Base-by-base conservation (phyloP, 2,888 invertebrate species). In the Calameuta idolon region DNA sequence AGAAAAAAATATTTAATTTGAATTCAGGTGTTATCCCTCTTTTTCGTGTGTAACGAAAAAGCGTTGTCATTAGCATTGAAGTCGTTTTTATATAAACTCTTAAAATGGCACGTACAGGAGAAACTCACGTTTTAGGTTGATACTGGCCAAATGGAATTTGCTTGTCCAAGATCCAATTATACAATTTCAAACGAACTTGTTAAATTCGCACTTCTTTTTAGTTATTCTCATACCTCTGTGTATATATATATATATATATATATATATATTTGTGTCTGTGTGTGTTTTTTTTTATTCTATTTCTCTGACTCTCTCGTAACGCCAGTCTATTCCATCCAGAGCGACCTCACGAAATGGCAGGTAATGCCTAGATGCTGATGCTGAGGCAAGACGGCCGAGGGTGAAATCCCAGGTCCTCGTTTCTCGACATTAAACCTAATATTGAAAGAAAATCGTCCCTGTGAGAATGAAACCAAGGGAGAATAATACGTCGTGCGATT, bases 161-260 rank as follows among this genome's bases (percentile, higher is more conserved):
- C 74, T 77, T 75, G 35, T 76, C 76, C 75, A 68, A 80, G 75
- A 81, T 84, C 79, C 83, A 83, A 86, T 85, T 83, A 82, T 81
- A 75, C 76, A 75, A 69, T 79, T 73, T 76, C 77, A 81, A 85
- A 81, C 83, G 80, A 83, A 83, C 81, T 85, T 83, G 79, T 83
- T 81, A 82, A 82, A 80, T 81, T 78, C 78, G 33, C 74, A 30
- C 40, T 23, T 73, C 77, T 77, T 34, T 74, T 75, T 30, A 78
- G 12, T 23, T 23, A 30, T 69, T 15, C 11, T 30, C 69, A 4
- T 15, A 30, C 30, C 30, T 30, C 11, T 33, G 2, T 40, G 5
- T 23, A 23, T 55, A 9, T 40, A 37, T 23, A 23, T 23, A 40
- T 35, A 12, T 35, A 35, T 35, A 35, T 33, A 11, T 35, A 11